phyloP scores from a whole-genome alignment of 1,140 invertebrate genomes.

The Lasioglossum baleicum region DNA sequence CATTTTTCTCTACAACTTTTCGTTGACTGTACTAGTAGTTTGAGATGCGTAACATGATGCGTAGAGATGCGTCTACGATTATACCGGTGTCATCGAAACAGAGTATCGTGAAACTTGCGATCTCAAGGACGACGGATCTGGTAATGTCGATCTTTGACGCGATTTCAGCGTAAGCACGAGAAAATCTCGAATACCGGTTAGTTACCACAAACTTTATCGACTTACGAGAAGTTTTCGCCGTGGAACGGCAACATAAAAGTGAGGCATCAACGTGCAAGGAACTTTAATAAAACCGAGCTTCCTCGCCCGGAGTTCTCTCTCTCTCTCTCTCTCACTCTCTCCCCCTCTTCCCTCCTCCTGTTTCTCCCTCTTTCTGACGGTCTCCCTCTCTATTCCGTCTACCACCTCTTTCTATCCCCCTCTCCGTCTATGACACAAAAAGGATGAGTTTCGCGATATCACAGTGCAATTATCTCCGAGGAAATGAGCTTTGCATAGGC shows the following conservation, averaged over 20 bases:
- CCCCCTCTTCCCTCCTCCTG: background rate
- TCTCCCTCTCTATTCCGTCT: background rate
- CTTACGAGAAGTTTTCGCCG: constrained; percentile 59
- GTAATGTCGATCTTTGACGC: constrained; percentile 13
- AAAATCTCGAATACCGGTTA: constrained; percentile 57
- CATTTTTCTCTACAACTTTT: no score
- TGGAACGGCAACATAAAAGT: constrained; percentile 49
- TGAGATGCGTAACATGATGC: no score
- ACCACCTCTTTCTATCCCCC: background rate
- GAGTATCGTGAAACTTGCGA: background rate
- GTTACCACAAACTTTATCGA: constrained; percentile 61
- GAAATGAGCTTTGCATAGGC: constrained; percentile 74
- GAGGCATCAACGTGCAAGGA: constrained; percentile 55
- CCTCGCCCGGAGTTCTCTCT: constrained; percentile 1
- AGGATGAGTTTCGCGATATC: constrained; percentile 66
- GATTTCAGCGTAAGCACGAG: constrained; percentile 19
- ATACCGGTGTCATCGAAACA: background rate
- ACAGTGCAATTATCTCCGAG: constrained; percentile 74
- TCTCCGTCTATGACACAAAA: constrained; percentile 48
- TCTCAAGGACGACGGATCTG: background rate
- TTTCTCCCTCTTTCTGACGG: background rate
- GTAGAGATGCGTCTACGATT: no score
- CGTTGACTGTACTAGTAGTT: no score
- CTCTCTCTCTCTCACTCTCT: background rate
- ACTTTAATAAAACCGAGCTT: constrained; percentile 57